Percentiles rank a stretch among this genome's conserved stretches.
Evolutionary conservation across 2,797 vertebrate species (phyloP).

Genomic region (Phylloscopus collybita): DNA sequence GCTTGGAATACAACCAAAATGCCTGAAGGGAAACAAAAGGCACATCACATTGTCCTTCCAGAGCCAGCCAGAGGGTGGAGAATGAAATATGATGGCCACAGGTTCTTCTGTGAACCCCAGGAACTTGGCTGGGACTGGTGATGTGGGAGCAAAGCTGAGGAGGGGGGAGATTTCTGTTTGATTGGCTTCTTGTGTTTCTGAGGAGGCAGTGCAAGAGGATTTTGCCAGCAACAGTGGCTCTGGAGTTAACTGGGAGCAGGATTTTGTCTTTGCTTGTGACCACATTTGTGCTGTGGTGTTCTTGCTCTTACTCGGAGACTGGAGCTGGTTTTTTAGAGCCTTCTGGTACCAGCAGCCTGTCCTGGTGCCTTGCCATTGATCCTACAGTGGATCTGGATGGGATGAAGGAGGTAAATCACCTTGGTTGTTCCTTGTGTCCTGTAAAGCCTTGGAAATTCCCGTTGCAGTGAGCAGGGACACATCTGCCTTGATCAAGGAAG

Average conservation of each 20-base stretch:
- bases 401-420: background rate
- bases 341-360: background rate
- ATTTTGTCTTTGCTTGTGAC: background rate
- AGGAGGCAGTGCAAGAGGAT: background rate
- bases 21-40: conserved; percentile 42
- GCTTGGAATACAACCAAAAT: background rate
- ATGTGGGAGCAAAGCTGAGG: background rate
- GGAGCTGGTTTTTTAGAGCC: background rate
- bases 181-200: background rate
- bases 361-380: background rate
- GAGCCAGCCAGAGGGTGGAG: background rate
- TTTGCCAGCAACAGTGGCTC: conserved; percentile 59
- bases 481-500: background rate
- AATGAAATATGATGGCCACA: conserved; percentile 17
- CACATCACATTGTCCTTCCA: background rate
- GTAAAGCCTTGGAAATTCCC: background rate
- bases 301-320: conserved; percentile 18
- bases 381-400: background rate
- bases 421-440: background rate
- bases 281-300: background rate
- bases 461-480: background rate
- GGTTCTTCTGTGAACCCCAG: conserved; percentile 52
- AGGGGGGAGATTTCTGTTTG: background rate
- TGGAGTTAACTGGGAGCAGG: conserved; percentile 54
- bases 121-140: conserved; percentile 27